Evolutionary conservation across 2,797 vertebrate genomes (phyloP), one percentile per base, ranked within the genome.

Genomic region (Silurus lanzhouensis): DNA sequence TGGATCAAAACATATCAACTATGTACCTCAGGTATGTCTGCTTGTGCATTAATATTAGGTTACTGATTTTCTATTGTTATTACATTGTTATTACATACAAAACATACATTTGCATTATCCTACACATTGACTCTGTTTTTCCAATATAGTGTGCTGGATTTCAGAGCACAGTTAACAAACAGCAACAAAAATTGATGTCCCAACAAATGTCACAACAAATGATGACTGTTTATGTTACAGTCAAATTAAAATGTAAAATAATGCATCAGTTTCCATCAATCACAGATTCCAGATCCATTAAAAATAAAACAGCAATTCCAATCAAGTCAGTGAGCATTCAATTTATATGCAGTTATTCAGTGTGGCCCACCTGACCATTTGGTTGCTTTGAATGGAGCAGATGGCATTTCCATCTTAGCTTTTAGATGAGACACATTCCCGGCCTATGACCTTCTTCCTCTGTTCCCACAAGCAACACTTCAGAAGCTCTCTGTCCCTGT

Each of bases 331-430:
- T 22, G 44, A 77, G 74, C 72, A 78, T 27, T 64, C 67, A 31
- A 83, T 87, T 84, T 83, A 83, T 80, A 86, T 84, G 83, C 79
- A 86, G 31, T 76, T 66, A 84, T 81, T 86, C 80, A 61, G 44
- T 58, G 44, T 78, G 57, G 71, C 68, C 64, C 63, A 13, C 82
- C 74, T 70, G 86, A 86, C 85, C 81, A 80, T 64, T 77, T 86
- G 82, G 81, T 83, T 74, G 31, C 70, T 77, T 61, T 86, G 48
- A 85, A 81, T 81, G 46, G 58, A 85, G 83, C 85, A 86, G 81
- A 86, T 83, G 81, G 87, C 25, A 88, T 87, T 87, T 89, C 80
- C 81, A 88, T 87, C 71, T 85, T 85, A 79, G 68, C 81, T 82
- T 86, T 64, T 83, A 68, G 75, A 89, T 83, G 38, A 87, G 66